A percentile compares a stretch with the other conserved stretches of the same genome.
phyloP scores from a whole-genome alignment of 2,113 vertebrate species.

The Pterocles orientalis region DNA sequence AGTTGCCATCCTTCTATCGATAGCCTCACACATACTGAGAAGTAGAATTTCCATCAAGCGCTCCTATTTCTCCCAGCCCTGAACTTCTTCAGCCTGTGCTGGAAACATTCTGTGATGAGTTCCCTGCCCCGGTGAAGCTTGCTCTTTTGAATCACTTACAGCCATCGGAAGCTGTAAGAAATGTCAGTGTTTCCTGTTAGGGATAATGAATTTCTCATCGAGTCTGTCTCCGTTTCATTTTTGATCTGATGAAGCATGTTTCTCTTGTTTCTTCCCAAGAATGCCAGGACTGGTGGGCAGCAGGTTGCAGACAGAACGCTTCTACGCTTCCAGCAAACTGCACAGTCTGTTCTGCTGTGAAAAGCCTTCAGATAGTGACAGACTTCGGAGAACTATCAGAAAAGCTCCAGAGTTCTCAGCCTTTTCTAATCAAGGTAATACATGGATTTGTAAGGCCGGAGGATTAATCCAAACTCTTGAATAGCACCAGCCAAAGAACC shows the following conservation, averaged over 20 bases:
- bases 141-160: neutral
- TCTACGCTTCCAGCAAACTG: constrained; percentile 67
- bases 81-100: neutral
- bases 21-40: neutral
- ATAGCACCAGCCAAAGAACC: neutral
- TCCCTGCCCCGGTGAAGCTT: neutral
- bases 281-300: constrained; percentile 73
- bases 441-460: neutral
- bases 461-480: neutral
- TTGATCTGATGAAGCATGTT: neutral
- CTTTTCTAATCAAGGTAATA: constrained; percentile 78
- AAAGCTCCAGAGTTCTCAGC: constrained; percentile 70
- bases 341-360: constrained; percentile 70
- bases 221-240: neutral
- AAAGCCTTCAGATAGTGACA: constrained; percentile 57
- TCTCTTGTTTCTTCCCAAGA: constrained; percentile 50
- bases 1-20: neutral
- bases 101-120: neutral
- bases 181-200: neutral
- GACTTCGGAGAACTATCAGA: constrained; percentile 51
- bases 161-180: neutral
- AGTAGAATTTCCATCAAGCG: neutral
- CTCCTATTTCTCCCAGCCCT: neutral
- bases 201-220: neutral
- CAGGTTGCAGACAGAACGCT: constrained; percentile 68